Evolutionary conservation across 2,797 vertebrate species (phyloP), one percentile per base, ranked within the genome.

Genomic region (Phoeniculus purpureus): DNA sequence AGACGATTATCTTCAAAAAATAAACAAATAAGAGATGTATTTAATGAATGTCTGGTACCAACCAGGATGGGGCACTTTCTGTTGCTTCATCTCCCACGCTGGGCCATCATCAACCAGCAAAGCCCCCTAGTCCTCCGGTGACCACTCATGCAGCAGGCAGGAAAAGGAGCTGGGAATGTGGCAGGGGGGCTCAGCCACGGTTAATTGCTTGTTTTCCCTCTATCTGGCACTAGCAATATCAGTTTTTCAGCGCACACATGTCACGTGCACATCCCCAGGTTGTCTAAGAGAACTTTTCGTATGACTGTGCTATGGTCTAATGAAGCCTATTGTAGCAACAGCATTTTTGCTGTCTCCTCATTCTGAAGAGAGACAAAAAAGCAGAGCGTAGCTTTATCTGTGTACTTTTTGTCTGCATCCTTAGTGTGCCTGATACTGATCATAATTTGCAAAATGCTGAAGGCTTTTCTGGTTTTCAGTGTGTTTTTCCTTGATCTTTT

Each of bases 401-500:
- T 13, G 21, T 5, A 10, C 7, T 85, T 76, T 75, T 37, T 78
- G 21, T 51, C 59, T 75, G 27, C 1, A 2, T 55, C 60, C 40
- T 68, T 83, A 51, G 19, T 74, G n/a, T 65, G 31, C 29, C 67
- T 81, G 83, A 88, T 86, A 88, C 71, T 26, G 85, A 92, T 82
- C 50, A 23, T 26, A 62, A 79, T 85, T 93, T 90, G 65, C 59
- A 85, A 65, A 88, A 91, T 86, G 51, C 83, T 95, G 72, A 90
- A 91, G 85, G 71, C 34, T 83, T 1, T 82, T 75, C 54, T 90
- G 45, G 3, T 78, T 93, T 94, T 60, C 70, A 77, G 58, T 22
- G n/a, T 84, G 48, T 74, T 96, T 95, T 93, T 54, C 52, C 94
- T 85, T 82, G 62, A 90, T 94, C 78, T 94, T 75, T 95, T 94